Evolutionary conservation across 2,113 vertebrate genomes (phyloP).

Genomic region (Tachysurus vachellii): DNA sequence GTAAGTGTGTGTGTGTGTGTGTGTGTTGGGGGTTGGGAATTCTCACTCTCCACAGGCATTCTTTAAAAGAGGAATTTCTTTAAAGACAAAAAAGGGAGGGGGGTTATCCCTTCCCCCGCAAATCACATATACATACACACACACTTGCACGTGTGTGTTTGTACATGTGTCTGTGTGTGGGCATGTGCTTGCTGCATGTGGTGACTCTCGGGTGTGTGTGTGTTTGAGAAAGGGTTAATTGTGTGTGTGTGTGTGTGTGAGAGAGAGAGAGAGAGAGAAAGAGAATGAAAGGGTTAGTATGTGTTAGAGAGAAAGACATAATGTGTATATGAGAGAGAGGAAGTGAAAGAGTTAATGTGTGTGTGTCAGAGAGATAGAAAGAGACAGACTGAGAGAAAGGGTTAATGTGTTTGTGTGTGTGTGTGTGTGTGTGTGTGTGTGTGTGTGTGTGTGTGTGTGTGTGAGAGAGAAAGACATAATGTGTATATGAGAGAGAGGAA

Average conservation of each 20-base stretch:
- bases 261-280: background rate
- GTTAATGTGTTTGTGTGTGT: too few relatives aligned
- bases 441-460: too few relatives aligned
- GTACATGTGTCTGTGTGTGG: conserved; percentile 20
- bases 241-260: conserved; percentile 23
- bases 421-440: too few relatives aligned
- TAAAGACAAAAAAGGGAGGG: conserved; percentile 71
- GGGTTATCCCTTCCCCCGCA: conserved; percentile 63
- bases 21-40: conserved; percentile 51
- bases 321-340: conserved; percentile 50
- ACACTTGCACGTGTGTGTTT: background rate
- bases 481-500: conserved; percentile 53
- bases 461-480: too few relatives aligned
- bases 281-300: conserved; percentile 30
- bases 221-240: background rate
- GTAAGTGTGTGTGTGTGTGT: conserved; percentile 37
- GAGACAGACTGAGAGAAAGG: too few relatives aligned
- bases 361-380: conserved; percentile 55
- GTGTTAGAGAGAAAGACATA: conserved; percentile 52
- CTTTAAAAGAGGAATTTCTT: conserved; percentile 74
- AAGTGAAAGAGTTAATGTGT: conserved; percentile 32
- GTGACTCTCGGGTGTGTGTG: conserved; percentile 51
- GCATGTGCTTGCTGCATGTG: conserved; percentile 24
- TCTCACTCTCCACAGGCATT: conserved; percentile 63
- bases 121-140: conserved; percentile 56